phyloP scores from a whole-genome alignment of 1,140 invertebrate genomes.

The Meloidogyne exigua region DNA sequence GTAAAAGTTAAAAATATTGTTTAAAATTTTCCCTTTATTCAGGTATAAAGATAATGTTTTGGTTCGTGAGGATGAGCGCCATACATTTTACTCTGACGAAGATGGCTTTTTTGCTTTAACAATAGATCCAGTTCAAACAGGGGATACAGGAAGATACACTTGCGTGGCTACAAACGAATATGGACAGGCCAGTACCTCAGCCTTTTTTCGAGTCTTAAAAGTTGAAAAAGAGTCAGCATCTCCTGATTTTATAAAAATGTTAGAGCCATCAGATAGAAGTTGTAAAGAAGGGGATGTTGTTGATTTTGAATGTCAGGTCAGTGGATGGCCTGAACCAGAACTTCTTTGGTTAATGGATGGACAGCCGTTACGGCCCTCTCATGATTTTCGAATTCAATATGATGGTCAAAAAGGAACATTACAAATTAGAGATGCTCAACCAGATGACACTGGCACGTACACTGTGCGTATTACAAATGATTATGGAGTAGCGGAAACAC shows the following conservation, averaged over 20 bases:
- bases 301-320: slow-evolving; percentile 61
- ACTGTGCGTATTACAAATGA: slow-evolving; percentile 59
- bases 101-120: slow-evolving; percentile 84
- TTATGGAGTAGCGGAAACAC: slow-evolving; percentile 49
- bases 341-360: slow-evolving; percentile 58
- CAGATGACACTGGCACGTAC: slow-evolving; percentile 61
- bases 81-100: slow-evolving; percentile 75
- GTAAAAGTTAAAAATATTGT: slow-evolving; percentile 11
- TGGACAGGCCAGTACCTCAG: slow-evolving; percentile 61
- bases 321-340: slow-evolving; percentile 63
- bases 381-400: slow-evolving; percentile 60
- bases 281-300: slow-evolving; percentile 63
- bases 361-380: slow-evolving; percentile 60
- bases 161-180: slow-evolving; percentile 73
- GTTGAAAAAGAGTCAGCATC: slow-evolving; percentile 63
- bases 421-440: slow-evolving; percentile 61
- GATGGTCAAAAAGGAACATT: slow-evolving; percentile 60
- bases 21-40: slow-evolving; percentile 20
- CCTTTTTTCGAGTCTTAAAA: slow-evolving; percentile 61
- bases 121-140: slow-evolving; percentile 76
- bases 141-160: slow-evolving; percentile 83
- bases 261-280: slow-evolving; percentile 44
- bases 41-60: slow-evolving; percentile 81
- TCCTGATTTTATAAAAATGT: slow-evolving; percentile 48
- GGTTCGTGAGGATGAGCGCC: slow-evolving; percentile 74